Evolutionary conservation across 2,113 vertebrate genomes (phyloP), one percentile per base, ranked within the genome.

Genomic region (Hystrix cristata): DNA sequence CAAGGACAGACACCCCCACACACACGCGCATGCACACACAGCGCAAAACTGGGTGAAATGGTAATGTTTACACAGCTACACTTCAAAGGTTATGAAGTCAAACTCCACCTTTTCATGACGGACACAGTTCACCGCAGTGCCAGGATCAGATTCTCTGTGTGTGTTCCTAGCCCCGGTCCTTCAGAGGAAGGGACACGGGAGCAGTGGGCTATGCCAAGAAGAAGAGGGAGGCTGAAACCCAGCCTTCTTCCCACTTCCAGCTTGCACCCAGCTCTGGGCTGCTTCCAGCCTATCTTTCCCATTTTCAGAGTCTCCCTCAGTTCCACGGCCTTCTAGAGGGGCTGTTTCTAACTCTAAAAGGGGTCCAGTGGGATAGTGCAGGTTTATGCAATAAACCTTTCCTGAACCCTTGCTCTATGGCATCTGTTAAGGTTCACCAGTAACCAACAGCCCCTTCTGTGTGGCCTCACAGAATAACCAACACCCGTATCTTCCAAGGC

Each of bases 161-260:
- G 78, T 10, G 53, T 31, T 80, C 15, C 7, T 6, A 12, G 7
- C 71, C 38, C 38, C n/a, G 46, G n/a, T 9, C 15, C 48, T 67
- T 43, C 9, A 10, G 12, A 55, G 5, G 38, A 5, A 71, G 25
- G 79, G 23, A 43, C 5, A 13, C 23, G 1, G 1, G 3, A 0
- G 0, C 7, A 19, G 55, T 12, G 29, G n/a, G 27, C 46, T 34
- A 4, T n/a, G 13, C 13, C 23, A 74, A 65, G 34, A 67, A 4
- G 15, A 51, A 25, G 14, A 60, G 27, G 14, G 51, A 19, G n/a
- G 13, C 43, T 80, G 72, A 84, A n/a, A 65, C 5, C 51, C 46
- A 90, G 60, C 13, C 64, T 78, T 59, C 10, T 71, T 38, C 16
- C 53, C n/a, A 38, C 60, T 60, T n/a, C 53, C 69, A 67, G 53